Evolutionary conservation across 2,888 invertebrate genomes (phyloP), one percentile per base, ranked within the genome.

Genomic region (Hirudinaria manillensis): DNA sequence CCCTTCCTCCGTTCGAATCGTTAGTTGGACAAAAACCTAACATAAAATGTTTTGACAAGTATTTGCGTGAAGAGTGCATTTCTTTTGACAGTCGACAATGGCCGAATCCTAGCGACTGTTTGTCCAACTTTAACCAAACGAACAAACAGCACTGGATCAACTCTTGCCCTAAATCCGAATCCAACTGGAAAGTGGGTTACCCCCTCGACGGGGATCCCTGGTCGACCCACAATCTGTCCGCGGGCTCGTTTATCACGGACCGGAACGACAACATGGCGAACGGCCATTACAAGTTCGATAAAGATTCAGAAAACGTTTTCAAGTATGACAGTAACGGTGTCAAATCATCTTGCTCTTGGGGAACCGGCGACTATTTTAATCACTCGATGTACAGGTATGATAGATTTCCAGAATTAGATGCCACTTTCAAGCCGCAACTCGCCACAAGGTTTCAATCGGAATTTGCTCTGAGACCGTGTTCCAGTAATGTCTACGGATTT

Each of bases 1-100:
- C 73, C 10, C 73, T 73, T 6, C 73, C 73, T 61, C 73, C 73
- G 21, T 73, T 73, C 65, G 73, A 73, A 61, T 73, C 73, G 27
- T 53, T 72, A 53, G 55, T 72, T 45, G 72, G 72, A 32, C 24
- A n/a, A 32, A 72, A 55, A 55, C 45, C 51, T 29, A 51, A 21
- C 16, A 61, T 61, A 4, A 29, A 24, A 27, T 29, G 29, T 61
- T 24, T 29, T 61, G 29, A 10, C 24, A 61, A 61, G 61, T 61
- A 61, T 29, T 61, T 29, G 61, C 24, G 10, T 27, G 61, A 61
- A 29, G 61, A 61, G 24, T 27, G 29, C 61, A 61, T 27, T 61
- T 61, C 61, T 61, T 29, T 61, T 61, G 61, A 61, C 61, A 61
- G 29, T 29, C 61, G 29, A 61, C 61, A 61, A 24, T 61, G 61